Base-by-base conservation (phyloP, 2,797 vertebrate genomes). In the Mionectes olivaceus region DNA sequence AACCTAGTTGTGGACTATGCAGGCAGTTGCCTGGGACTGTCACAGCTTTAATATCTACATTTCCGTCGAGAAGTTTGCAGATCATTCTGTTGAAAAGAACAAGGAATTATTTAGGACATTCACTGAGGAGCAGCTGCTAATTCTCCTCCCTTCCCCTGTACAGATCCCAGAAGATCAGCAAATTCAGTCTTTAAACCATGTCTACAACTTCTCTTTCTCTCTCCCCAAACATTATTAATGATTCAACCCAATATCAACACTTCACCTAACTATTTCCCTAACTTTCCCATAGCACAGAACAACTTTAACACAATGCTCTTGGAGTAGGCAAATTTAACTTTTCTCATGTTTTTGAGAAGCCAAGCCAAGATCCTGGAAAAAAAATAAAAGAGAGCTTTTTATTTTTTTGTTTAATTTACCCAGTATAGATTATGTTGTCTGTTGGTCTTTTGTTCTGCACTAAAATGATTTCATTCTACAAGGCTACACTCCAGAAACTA, bases 21-120 rank as follows among this genome's bases (percentile, higher is more conserved):
- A 93, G 44, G 50, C 21, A 56, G 35, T 37, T 85, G 71, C 75
- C 75, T 74, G 49, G 37, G 30, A 49, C 56, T 4, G 3, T 13
- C 37, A 63, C 27, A 87, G 53, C 27, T 57, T 92, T 90, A 76
- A 41, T 68, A 69, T 32, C 19, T 70, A 43, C 43, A 67, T 87
- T 85, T 89, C 8, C 44, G 85, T 87, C 85, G 37, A 74, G 87
- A 92, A 93, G 25, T 70, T 77, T 65, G 16, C 39, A 86, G 69
- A 71, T 68, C 24, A 57, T 94, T 90, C 53, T 90, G 25, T 63
- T 78, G 57, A 61, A 41, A 50, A 67, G 37, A 81, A 57, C 10
- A 73, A 75, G n/a, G 39, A 67, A 75, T 81, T 83, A 71, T 61
- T 89, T 68, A 84, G 68, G 49, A 39, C n/a, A 43, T 30, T 63